Evolutionary conservation across 1,140 invertebrate species (phyloP), one percentile per base, ranked within the genome.

Genomic region (Pseudomyrmex concolor): DNA sequence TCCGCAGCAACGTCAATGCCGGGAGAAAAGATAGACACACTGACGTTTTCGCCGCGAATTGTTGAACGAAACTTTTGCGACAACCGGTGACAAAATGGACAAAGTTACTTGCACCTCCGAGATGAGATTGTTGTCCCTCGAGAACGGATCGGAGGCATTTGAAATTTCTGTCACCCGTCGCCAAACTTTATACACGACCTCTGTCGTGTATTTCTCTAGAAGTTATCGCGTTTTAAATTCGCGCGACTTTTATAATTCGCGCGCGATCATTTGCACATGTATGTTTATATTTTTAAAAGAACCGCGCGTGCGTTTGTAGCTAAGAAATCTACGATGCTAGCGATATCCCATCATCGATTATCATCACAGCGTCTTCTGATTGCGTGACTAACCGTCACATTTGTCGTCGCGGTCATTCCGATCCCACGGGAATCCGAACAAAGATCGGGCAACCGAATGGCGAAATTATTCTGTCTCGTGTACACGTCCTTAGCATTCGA

Each of bases 361-460:
- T 34, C 34, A 7, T 34, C 34, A 5, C 34, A 34, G 34, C 4
- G 34, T 34, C 34, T 34, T 34, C 5, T 7, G 34, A 34, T 34
- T 34, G 34, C 51, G 34, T 54, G 15, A 34, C 22, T 8, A 43
- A 48, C 25, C 57, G 64, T 48, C 45, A 43, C 3, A 25, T 25
- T n/a, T 50, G 60, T 74, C 76, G 54, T 66, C 50, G 25, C 55
- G 82, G 57, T 15, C 71, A 64, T 15, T 22, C 81, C 25, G 13
- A 45, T 62, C 25, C 25, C 64, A 60, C 17, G n/a, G 54, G 43
- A 17, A 60, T 9, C 54, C 67, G 57, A 72, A 86, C 72, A 87
- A 87, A 81, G 80, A 60, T 13, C 12, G 25, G 78, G 68, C 82
- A 12, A 84, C 89, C 85, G 80, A 89, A 87, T 87, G 62, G 72